These are phyloP conservation scores for Axea sp. DNA, from an alignment of 2,888 invertebrate genomes.

Conservation along the genomic window DNA sequence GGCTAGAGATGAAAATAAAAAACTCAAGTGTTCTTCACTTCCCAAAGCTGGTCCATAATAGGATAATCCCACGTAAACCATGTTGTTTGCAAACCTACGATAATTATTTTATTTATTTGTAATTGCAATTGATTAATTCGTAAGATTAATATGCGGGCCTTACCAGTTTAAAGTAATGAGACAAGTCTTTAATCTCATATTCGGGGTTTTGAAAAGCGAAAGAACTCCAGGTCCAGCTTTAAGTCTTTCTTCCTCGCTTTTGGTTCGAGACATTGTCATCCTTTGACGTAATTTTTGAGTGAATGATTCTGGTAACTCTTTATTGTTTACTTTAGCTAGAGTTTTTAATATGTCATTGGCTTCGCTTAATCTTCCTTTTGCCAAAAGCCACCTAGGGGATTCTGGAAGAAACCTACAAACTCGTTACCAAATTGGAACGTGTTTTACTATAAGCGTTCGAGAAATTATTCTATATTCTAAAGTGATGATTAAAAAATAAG, in stretches of 20 bases:
- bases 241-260: slow-evolving; percentile 80
- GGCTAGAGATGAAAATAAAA: slow-evolving; percentile 91
- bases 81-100: slow-evolving; percentile 90
- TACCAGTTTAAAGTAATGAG: slow-evolving; percentile 92
- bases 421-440: slow-evolving; percentile 58
- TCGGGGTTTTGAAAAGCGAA: slow-evolving; percentile 89
- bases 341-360: slow-evolving; percentile 88
- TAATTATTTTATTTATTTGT: not conserved
- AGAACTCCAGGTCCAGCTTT: slow-evolving; percentile 81
- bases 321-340: slow-evolving; percentile 89
- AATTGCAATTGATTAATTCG: not conserved
- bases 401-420: slow-evolving; percentile 87
- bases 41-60: slow-evolving; percentile 95
- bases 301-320: slow-evolving; percentile 87
- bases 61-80: slow-evolving; percentile 94
- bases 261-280: slow-evolving; percentile 83
- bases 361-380: slow-evolving; percentile 89
- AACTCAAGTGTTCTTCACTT: slow-evolving; percentile 92
- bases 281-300: slow-evolving; percentile 86
- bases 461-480: too few species aligned
- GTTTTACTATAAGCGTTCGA: too few species aligned
- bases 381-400: slow-evolving; percentile 94
- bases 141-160: not conserved
- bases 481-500: too few species aligned
- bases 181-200: slow-evolving; percentile 92